Conservation (phyloP, 2,888 invertebrate genomes). For the Hirtodrosophila confusa region DNA sequence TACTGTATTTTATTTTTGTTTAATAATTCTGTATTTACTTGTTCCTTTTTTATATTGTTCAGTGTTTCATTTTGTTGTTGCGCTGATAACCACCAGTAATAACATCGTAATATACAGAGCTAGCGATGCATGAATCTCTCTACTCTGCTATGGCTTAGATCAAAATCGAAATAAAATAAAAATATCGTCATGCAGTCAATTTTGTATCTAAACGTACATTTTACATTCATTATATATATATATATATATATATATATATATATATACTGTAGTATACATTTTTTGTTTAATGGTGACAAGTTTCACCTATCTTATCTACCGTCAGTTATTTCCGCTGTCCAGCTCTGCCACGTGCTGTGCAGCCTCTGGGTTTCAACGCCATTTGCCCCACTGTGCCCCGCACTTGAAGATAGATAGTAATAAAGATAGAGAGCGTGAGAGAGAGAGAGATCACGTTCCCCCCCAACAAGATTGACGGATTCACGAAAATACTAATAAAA, state of each 20-base stretch:
- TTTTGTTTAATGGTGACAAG: constrained; percentile 1
- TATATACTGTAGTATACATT: no score
- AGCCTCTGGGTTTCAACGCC: constrained; percentile 3
- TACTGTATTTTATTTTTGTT: constrained; percentile 5
- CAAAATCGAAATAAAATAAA: constrained; percentile 1
- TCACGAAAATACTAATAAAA: constrained; percentile 20
- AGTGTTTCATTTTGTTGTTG: neutral
- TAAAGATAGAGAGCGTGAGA: constrained; percentile 2
- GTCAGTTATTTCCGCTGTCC: constrained; percentile 38
- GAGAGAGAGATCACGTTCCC: neutral
- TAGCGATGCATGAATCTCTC: constrained; percentile 35
- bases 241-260: no score
- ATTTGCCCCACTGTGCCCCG: constrained; percentile 28
- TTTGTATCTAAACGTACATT: constrained; percentile 1
- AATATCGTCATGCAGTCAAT: neutral
- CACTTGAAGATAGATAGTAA: constrained; percentile 1
- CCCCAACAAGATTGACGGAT: constrained; percentile 18
- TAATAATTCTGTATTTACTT: constrained; percentile 8
- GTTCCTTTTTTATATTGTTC: constrained; percentile 3
- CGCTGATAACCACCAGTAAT: constrained; percentile 19
- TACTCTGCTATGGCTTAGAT: constrained; percentile 7
- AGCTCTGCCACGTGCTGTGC: constrained; percentile 39
- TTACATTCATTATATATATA: neutral
- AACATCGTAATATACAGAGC: constrained; percentile 10
- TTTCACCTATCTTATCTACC: constrained; percentile 44